Evolutionary conservation across 92 coral and sea anemone species (phyloP).

Genomic region (Zoanthus sansibaricus): DNA sequence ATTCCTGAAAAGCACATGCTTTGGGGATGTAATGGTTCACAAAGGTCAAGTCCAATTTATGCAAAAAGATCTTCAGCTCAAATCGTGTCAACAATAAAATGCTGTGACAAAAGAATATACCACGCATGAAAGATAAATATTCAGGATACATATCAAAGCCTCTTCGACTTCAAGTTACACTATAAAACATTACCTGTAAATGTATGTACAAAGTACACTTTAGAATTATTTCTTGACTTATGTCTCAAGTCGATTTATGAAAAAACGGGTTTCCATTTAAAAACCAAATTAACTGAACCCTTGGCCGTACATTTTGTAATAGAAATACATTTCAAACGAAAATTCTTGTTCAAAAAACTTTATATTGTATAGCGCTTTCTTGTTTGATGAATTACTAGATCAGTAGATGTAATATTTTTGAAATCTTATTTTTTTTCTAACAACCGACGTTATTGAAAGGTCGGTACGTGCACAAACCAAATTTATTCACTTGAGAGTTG

Average conservation of each 20-base stretch:
- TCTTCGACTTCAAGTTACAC: background rate
- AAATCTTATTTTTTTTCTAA: background rate
- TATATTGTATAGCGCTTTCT: background rate
- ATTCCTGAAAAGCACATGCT: slow-evolving; percentile 17
- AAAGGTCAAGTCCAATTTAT: slow-evolving; percentile 5
- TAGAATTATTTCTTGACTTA: background rate
- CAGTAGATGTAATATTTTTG: background rate
- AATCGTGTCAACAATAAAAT: background rate
- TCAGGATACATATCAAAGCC: background rate
- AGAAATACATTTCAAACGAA: background rate
- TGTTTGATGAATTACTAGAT: background rate
- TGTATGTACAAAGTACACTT: background rate
- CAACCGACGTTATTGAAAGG: background rate
- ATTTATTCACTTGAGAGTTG: background rate
- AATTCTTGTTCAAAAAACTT: background rate
- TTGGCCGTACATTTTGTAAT: background rate
- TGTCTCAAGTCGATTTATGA: background rate
- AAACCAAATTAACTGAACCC: background rate
- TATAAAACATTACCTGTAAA: background rate
- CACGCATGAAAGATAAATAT: slow-evolving; percentile 5
- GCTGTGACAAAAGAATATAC: slow-evolving; percentile 12
- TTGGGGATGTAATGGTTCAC: background rate
- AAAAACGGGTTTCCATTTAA: background rate
- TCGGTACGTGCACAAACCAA: background rate
- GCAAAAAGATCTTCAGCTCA: slow-evolving; percentile 5